Conservation (phyloP, 2,113 vertebrate species). For the Pan paniscus region DNA sequence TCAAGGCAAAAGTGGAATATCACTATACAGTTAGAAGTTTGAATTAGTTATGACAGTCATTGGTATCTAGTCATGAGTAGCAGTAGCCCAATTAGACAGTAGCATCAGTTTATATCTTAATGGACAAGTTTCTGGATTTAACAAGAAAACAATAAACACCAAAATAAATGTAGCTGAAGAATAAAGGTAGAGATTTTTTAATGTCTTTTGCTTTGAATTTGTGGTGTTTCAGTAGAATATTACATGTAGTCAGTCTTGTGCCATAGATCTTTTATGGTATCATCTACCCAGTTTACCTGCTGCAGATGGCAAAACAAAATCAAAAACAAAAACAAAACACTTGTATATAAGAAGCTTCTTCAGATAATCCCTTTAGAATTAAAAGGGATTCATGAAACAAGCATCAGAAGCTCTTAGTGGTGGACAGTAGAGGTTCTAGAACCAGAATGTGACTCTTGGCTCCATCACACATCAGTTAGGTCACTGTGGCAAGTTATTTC, state of each 20-base stretch:
- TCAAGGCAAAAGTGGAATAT: not conserved
- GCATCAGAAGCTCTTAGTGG: not conserved
- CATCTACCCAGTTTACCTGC: not conserved
- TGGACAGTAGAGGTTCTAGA: not conserved
- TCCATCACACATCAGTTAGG: not conserved
- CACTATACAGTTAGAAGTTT: not conserved
- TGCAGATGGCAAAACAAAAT: no score
- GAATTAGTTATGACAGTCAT: not conserved
- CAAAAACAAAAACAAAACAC: no score
- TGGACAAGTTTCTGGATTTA: slow-evolving; percentile 5
- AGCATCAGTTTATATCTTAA: not conserved
- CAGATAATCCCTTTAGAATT: not conserved
- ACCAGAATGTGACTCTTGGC: not conserved
- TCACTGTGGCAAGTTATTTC: not conserved
- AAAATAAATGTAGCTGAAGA: not conserved
- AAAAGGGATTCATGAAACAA: not conserved
- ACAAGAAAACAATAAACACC: not conserved
- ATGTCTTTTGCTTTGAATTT: not conserved
- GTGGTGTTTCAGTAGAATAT: not conserved
- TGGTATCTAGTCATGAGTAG: not conserved
- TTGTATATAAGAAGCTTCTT: not conserved
- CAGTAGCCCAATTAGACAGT: not conserved
- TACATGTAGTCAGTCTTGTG: not conserved
- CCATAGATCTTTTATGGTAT: not conserved
- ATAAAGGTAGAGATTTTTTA: not conserved